phyloP scores from a whole-genome alignment of 2,888 invertebrate species.

The Ellobium chinense region DNA sequence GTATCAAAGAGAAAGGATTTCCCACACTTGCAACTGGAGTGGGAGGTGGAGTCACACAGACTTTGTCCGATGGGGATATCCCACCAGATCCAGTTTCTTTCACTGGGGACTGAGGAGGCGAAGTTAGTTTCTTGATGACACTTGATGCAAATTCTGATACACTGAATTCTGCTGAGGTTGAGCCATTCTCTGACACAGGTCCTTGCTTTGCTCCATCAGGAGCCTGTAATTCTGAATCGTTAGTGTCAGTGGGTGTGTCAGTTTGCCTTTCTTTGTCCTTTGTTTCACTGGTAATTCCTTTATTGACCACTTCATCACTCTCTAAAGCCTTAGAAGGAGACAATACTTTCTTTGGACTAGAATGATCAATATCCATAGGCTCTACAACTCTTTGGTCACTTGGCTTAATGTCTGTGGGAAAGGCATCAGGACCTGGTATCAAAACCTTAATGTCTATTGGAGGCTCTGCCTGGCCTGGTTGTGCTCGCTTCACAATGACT shows the following conservation, averaged over 20 bases:
- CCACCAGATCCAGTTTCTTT: not conserved
- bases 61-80: not conserved
- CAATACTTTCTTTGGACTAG: not conserved
- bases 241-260: not conserved
- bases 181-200: not conserved
- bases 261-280: not conserved
- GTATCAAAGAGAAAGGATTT: constrained; percentile 2
- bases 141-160: constrained; percentile 32
- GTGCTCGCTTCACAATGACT: constrained; percentile 10
- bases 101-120: not conserved
- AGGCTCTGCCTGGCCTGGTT: not conserved
- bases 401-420: constrained; percentile 3
- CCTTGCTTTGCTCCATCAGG: not conserved
- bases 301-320: not conserved
- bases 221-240: not conserved
- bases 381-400: constrained; percentile 18
- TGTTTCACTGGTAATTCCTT: not conserved
- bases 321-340: not conserved
- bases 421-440: not conserved
- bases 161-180: not conserved
- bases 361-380: constrained; percentile 34
- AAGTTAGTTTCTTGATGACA: constrained; percentile 23
- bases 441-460: constrained; percentile 33
- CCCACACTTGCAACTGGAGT: constrained; percentile 22
- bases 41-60: constrained; percentile 37